phyloP scores from a whole-genome alignment of 2,113 vertebrate species.

The Carassius carassius region DNA sequence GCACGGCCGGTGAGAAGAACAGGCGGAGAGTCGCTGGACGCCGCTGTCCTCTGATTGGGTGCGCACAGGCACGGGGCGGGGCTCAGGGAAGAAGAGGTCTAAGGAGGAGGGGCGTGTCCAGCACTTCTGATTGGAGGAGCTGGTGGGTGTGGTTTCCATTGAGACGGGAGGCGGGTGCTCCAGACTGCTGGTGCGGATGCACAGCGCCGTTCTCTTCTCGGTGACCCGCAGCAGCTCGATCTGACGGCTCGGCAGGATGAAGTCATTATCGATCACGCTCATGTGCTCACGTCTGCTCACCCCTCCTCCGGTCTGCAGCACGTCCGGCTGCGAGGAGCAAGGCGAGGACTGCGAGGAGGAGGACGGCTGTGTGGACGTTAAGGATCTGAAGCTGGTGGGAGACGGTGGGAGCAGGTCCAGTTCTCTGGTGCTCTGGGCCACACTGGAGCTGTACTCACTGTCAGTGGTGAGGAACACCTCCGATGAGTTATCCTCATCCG shows the following conservation, averaged over 20 bases:
- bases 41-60: constrained; percentile 80
- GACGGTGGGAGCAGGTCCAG: constrained; percentile 82
- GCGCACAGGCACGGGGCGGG: constrained; percentile 59
- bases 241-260: constrained; percentile 88
- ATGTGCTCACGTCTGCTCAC: constrained; percentile 63
- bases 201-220: constrained; percentile 87
- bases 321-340: constrained; percentile 76
- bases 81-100: constrained; percentile 73
- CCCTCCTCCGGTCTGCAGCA: constrained; percentile 73
- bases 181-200: constrained; percentile 88
- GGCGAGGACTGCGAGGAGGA: constrained; percentile 60
- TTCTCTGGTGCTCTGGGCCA: constrained; percentile 85
- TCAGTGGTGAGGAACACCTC: constrained; percentile 90
- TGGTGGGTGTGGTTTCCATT: constrained; percentile 7
- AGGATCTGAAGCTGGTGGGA: constrained; percentile 50
- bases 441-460: constrained; percentile 87
- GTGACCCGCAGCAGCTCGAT: constrained; percentile 89
- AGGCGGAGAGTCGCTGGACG: constrained; percentile 73
- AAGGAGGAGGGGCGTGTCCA: constrained; percentile 80
- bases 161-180: constrained; percentile 80
- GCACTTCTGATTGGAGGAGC: constrained; percentile 66
- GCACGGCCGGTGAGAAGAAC: constrained; percentile 68
- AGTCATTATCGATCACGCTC: constrained; percentile 84
- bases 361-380: constrained; percentile 36
- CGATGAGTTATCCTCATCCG: constrained; percentile 86